A percentile compares a stretch with the other conserved stretches of the same genome.
Conservation (phyloP, 2,888 invertebrate species). For the Spodoptera exigua region DNA sequence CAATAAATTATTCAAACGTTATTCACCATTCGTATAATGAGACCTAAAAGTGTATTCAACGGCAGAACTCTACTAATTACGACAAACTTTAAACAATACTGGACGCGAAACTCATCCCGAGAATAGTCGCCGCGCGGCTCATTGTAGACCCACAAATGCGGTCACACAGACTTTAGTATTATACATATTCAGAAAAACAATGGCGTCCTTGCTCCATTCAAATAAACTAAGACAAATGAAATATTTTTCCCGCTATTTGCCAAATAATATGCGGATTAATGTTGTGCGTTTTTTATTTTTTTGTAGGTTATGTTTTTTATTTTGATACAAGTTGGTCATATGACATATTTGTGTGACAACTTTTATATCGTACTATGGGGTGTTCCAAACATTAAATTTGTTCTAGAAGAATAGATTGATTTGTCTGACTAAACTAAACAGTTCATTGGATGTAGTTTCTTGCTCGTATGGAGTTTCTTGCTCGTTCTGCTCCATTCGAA, state of each 20-base stretch:
- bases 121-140: slow-evolving; percentile 82
- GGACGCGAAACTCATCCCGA: slow-evolving; percentile 87
- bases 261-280: slow-evolving; percentile 23
- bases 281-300: slow-evolving; percentile 9
- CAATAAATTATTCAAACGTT: slow-evolving; percentile 62
- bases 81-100: slow-evolving; percentile 89
- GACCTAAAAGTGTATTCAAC: slow-evolving; percentile 85
- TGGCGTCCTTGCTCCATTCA: slow-evolving; percentile 82
- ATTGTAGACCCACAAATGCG: slow-evolving; percentile 86
- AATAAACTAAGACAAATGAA: slow-evolving; percentile 83
- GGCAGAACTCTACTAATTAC: slow-evolving; percentile 87
- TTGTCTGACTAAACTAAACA: too few species aligned
- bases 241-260: slow-evolving; percentile 70
- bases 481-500: too few species aligned
- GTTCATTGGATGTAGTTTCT: too few species aligned
- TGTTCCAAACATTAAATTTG: too few species aligned
- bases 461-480: too few species aligned
- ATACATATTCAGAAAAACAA: slow-evolving; percentile 88
- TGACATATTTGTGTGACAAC: too few species aligned
- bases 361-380: too few species aligned
- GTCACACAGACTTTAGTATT: slow-evolving; percentile 84
- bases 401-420: too few species aligned
- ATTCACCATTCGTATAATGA: slow-evolving; percentile 77
- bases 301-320: not conserved
- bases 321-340: too few species aligned